Conservation (phyloP, 2,888 invertebrate genomes). For the Pyralis farinalis region DNA sequence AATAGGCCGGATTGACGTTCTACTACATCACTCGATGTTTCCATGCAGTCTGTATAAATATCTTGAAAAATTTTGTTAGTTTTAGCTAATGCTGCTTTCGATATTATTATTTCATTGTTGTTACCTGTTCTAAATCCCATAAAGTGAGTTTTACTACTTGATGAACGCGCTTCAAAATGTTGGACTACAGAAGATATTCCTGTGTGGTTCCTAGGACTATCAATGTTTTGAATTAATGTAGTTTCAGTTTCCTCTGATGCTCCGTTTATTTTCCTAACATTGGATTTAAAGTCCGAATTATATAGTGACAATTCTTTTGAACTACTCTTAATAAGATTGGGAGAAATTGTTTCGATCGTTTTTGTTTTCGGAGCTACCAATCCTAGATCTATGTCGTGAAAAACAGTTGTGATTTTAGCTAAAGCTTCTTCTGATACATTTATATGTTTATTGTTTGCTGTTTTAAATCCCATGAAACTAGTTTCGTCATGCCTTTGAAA, state of each 20-base stretch:
- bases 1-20: too few relatives aligned
- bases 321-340: too few relatives aligned
- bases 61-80: slow-evolving; percentile 42
- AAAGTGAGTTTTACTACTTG: slow-evolving; percentile 12
- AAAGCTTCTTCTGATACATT: slow-evolving; percentile 29
- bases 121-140: slow-evolving; percentile 53
- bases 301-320: too few relatives aligned
- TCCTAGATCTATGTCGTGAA: slow-evolving; percentile 26
- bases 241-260: slow-evolving; percentile 28
- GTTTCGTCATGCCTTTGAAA: neutral
- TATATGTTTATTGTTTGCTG: slow-evolving; percentile 47
- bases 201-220: too few relatives aligned
- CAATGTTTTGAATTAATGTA: too few relatives aligned
- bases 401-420: slow-evolving; percentile 25
- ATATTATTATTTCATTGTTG: slow-evolving; percentile 50
- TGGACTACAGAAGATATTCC: too few relatives aligned
- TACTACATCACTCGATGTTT: neutral
- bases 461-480: slow-evolving; percentile 32
- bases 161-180: too few relatives aligned
- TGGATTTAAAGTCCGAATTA: too few relatives aligned
- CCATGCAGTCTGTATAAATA: slow-evolving; percentile 19
- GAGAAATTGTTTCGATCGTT: too few relatives aligned
- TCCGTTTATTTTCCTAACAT: slow-evolving; percentile 21
- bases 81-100: slow-evolving; percentile 35
- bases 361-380: neutral